phyloP scores from a whole-genome alignment of 2,113 vertebrate genomes.

The Notothenia coriiceps region DNA sequence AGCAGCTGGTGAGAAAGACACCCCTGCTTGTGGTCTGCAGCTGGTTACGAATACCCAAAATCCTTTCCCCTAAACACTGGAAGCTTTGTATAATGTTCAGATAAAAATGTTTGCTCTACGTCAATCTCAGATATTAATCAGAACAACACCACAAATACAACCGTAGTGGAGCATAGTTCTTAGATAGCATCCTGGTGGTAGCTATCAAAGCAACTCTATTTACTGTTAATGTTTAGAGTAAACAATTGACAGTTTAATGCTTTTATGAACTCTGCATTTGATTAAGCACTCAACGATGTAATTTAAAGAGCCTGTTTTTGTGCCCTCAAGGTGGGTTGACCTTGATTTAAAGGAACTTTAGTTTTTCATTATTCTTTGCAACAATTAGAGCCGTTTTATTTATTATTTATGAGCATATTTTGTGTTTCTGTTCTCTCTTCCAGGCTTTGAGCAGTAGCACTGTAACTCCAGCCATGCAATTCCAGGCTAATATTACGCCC shows the following conservation, averaged over 20 bases:
- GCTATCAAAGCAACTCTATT: neutral
- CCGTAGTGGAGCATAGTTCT: neutral
- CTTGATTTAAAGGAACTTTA: neutral
- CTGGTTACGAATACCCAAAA: neutral
- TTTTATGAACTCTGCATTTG: neutral
- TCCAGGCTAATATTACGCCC: neutral
- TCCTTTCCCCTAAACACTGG: neutral
- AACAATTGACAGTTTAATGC: neutral
- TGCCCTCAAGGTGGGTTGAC: neutral
- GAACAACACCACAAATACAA: neutral
- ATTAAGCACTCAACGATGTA: neutral
- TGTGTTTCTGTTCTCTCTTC: slow-evolving; percentile 40
- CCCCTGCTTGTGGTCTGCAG: slow-evolving; percentile 47
- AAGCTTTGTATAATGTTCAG: neutral
- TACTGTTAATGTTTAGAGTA: neutral
- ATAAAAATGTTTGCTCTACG: neutral
- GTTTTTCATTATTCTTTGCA: neutral
- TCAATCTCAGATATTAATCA: neutral
- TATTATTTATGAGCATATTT: slow-evolving; percentile 18
- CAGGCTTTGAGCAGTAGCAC: slow-evolving; percentile 37
- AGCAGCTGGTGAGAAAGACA: slow-evolving; percentile 56
- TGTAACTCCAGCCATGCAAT: neutral
- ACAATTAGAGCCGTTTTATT: neutral
- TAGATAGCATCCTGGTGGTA: neutral
- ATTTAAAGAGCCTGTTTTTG: neutral